phyloP scores from a whole-genome alignment of 2,113 vertebrate species.

The Sinocyclocheilus grahami region DNA sequence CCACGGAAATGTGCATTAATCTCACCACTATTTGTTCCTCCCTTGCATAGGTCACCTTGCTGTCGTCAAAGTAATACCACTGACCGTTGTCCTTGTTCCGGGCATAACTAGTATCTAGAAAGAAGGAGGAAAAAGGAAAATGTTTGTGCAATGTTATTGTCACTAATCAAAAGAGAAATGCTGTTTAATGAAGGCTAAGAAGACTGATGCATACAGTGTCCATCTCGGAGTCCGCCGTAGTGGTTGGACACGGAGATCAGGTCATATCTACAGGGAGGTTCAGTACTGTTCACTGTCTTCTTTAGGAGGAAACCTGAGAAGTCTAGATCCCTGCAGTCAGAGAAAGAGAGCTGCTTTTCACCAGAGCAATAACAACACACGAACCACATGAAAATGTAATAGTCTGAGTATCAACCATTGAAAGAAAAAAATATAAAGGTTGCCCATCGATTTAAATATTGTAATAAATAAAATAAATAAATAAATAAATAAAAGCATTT shows the following conservation, averaged over 20 bases:
- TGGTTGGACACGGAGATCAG: conserved; percentile 90
- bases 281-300: conserved; percentile 68
- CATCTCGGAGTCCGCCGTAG: conserved; percentile 86
- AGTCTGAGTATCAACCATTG: too few relatives aligned
- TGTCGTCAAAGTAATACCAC: conserved; percentile 90
- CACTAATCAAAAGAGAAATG: background rate
- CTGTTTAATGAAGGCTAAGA: background rate
- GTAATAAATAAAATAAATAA: too few relatives aligned
- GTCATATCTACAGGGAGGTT: conserved; percentile 83
- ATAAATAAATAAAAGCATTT: too few relatives aligned
- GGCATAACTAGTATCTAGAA: conserved; percentile 84
- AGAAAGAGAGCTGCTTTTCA: background rate
- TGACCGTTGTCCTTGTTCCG: conserved; percentile 85
- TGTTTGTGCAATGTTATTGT: background rate
- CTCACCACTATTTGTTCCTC: conserved; percentile 85
- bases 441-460: too few relatives aligned
- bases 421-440: too few relatives aligned
- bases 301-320: conserved; percentile 83
- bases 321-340: conserved; percentile 78
- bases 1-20: background rate
- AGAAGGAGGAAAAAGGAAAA: conserved; percentile 15
- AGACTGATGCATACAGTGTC: conserved; percentile 79
- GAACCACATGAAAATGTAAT: too few relatives aligned
- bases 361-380: background rate
- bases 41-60: conserved; percentile 80